Evolutionary conservation across 2,888 invertebrate species (phyloP), one percentile per base, ranked within the genome.

Genomic region (Leptopilina syphax): DNA sequence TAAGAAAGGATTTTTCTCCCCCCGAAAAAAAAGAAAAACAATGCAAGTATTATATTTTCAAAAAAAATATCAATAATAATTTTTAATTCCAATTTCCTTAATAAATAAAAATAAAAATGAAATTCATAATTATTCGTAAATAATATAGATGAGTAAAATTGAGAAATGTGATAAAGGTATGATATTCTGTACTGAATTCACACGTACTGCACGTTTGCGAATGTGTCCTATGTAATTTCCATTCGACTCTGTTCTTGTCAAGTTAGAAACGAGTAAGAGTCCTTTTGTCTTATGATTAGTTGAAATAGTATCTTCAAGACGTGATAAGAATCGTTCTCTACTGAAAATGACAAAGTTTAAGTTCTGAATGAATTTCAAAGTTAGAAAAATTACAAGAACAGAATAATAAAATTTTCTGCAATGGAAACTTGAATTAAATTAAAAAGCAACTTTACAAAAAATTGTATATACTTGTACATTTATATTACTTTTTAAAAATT

Each of bases 201-300:
- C 44, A 67, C 67, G 67, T 67, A 13, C 44, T 54, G 54, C 73
- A 73, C 54, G 70, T 70, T 70, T 70, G 54, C 34, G 70, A 34
- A 70, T 54, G 8, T 70, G 54, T 57, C 54, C 34, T 73, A 54
- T 73, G 57, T 57, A 73, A 73, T 73, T 73, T 73, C 54, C 57
- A 73, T 73, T 73, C 54, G 54, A 73, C 73, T 57, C 73, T 57
- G 47, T 57, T 54, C n/a, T 73, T 34, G 13, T 57, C 57, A 27
- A 73, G 57, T 73, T 57, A 54, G 57, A 73, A 73, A 73, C 34
- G 54, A 57, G 73, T 73, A 54, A 57, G 73, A 70, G 73, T 34
- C 54, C 34, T 73, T 73, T 73, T 73, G 73, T 73, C 73, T 73
- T 73, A 57, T 73, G 73, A 73, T 73, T 73, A 73, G 73, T 54